phyloP scores from a whole-genome alignment of 2,888 invertebrate species.

The Dendrolimus houi region DNA sequence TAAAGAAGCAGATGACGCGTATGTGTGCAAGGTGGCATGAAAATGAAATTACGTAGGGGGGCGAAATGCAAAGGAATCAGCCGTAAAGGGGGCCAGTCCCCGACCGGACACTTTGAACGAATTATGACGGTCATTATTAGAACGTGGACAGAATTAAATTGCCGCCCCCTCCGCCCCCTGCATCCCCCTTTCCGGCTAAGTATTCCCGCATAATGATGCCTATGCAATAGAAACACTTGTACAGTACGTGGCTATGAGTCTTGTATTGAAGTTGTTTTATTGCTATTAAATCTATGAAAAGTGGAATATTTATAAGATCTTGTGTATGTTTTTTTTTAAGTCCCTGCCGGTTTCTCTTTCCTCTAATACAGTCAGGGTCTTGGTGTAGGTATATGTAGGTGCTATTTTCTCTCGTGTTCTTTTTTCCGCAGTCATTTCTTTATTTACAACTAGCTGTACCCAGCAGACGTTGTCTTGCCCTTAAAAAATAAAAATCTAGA shows the following conservation, averaged over 20 bases:
- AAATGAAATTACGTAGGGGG: slow-evolving; percentile 68
- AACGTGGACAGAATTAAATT: slow-evolving; percentile 80
- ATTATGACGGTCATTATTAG: slow-evolving; percentile 80
- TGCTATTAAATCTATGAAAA: neutral
- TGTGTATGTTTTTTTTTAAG: too few relatives aligned
- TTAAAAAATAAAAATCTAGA: too few relatives aligned
- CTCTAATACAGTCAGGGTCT: too few relatives aligned
- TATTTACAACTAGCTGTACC: too few relatives aligned
- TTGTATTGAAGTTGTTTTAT: slow-evolving; percentile 23
- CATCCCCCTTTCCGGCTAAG: slow-evolving; percentile 60
- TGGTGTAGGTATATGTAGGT: too few relatives aligned
- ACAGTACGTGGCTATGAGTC: slow-evolving; percentile 25
- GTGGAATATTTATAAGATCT: too few relatives aligned
- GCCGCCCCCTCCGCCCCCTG: slow-evolving; percentile 52
- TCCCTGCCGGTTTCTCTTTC: too few relatives aligned
- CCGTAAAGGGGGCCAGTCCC: slow-evolving; percentile 52
- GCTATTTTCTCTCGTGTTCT: too few relatives aligned
- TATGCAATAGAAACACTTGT: slow-evolving; percentile 65
- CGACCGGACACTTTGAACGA: slow-evolving; percentile 79
- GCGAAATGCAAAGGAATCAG: slow-evolving; percentile 73
- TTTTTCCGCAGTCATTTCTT: too few relatives aligned
- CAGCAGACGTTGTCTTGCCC: too few relatives aligned
- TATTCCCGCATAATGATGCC: slow-evolving; percentile 73
- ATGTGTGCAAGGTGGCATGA: slow-evolving; percentile 73
- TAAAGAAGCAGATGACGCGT: slow-evolving; percentile 44